phyloP scores from a whole-genome alignment of 2,113 vertebrate genomes.

The Eudyptes chrysolophus region DNA sequence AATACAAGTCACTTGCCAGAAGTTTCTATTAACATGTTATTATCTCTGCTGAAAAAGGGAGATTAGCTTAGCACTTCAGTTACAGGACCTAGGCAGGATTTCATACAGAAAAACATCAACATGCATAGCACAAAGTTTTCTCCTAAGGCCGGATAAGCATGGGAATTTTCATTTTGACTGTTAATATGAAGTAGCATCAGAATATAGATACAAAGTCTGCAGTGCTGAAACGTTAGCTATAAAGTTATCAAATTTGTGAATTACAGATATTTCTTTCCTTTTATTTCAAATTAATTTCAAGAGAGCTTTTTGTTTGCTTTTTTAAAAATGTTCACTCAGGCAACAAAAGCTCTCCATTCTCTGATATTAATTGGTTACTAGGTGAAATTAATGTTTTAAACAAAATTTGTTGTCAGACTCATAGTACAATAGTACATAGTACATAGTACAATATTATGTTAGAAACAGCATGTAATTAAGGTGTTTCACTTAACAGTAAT shows the following conservation, averaged over 20 bases:
- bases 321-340: not conserved
- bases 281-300: not conserved
- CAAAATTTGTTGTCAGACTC: not conserved
- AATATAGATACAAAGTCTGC: not conserved
- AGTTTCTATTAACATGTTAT: not conserved
- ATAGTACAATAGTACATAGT: not conserved
- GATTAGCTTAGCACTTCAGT: not conserved
- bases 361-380: not conserved
- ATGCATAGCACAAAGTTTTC: not conserved
- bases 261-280: not conserved
- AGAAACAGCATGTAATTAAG: not conserved
- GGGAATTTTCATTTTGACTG: not conserved
- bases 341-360: not conserved
- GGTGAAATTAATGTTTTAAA: not conserved
- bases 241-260: not conserved
- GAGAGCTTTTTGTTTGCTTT: not conserved
- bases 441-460: not conserved
- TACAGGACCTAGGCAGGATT: not conserved
- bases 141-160: not conserved
- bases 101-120: not conserved
- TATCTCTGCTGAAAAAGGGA: not conserved
- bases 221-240: not conserved
- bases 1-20: conserved; percentile 6
- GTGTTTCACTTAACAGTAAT: not conserved
- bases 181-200: not conserved